Evolutionary conservation across 1,140 invertebrate species (phyloP), one percentile per base, ranked within the genome.

Genomic region (Stegodyphus dumicola): DNA sequence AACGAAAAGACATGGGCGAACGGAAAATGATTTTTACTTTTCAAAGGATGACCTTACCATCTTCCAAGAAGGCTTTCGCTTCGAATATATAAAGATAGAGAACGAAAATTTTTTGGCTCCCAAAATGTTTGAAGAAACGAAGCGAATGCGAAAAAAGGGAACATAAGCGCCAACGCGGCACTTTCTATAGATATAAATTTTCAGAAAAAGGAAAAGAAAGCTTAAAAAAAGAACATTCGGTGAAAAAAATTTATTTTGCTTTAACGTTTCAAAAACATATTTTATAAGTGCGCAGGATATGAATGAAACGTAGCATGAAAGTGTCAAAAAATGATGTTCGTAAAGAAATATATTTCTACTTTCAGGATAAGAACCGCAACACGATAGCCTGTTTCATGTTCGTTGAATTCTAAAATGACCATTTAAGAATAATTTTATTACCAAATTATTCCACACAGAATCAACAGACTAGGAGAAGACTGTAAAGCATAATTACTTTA

Each of bases 21-120:
- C 64, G 53, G 78, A 52, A 71, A 80, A 49, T 54, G 78, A 80
- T 80, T 80, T 80, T 69, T 80, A 71, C 67, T 80, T 71, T 80
- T 80, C 78, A 80, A 80, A 60, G 52, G 67, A 71, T 73, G 52
- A 54, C 48, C 17, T 65, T 80, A 9, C 48, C 67, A 48, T 17
- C 52, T 49, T 60, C 53, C 65, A 33, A 80, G 64, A 64, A 11
- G 53, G 77, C 48, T 48, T 53, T 52, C 69, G 52, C 48, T 60
- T 64, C 69, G 48, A 71, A 80, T 69, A 77, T 48, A 66, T 77
- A 77, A 51, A 66, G 56, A 77, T 52, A 66, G 64, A 77, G 52
- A 52, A 77, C 56, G 76, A 65, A 65, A 65, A 51, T 66, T 77
- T 66, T n/a, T 49, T 48, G 7, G 48, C 66, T 77, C 66, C 64